Base-by-base conservation (phyloP, 2,113 vertebrate species). In the Thymallus thymallus region DNA sequence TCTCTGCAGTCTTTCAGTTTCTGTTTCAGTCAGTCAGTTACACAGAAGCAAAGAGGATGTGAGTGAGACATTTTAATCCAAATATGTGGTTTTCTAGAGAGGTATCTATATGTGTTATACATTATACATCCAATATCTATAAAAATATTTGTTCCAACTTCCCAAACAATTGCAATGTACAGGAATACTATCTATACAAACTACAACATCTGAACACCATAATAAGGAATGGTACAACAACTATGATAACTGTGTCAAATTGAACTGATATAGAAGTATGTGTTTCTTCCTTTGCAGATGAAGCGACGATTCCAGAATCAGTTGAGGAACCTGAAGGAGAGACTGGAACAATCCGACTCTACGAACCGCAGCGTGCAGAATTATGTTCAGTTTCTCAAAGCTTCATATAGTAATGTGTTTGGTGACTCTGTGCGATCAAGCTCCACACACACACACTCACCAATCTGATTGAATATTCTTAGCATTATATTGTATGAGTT, bases 351-450 rank as follows among this genome's bases (percentile, higher is more conserved):
- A 83, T 95, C 95, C 0, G 96, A 98, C 84, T 95, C 95, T 90
- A 98, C 96, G 78, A 99, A 96, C 81, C 94, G 95, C 55, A 98
- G 96, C 90, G 95, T 99, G 88, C 96, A 98, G 73, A 97, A 95
- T 91, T 99, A 99, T 0, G 94, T 98, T 64, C 95, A 96, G 80
- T 98, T 99, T 88, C 96, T 99, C 79, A 99, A 98, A 85, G 90
- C 94, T 0, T 98, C 95, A 0, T 99, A 99, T 0, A 88, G 94
- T 87, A 96, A 92, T 0, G 96, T 97, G 26, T 98, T 98, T 71
- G 95, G 94, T 56, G 96, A 98, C 4, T 69, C 89, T 16, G 75
- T 88, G 65, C 88, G 95, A 22, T 88, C 93, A 12, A 90, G 92
- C 69, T 89, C 94, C 3, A 81, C 93, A 71, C 87, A 78, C 9